Conservation (phyloP, 2,888 invertebrate species). For the Drosophila monieri region DNA sequence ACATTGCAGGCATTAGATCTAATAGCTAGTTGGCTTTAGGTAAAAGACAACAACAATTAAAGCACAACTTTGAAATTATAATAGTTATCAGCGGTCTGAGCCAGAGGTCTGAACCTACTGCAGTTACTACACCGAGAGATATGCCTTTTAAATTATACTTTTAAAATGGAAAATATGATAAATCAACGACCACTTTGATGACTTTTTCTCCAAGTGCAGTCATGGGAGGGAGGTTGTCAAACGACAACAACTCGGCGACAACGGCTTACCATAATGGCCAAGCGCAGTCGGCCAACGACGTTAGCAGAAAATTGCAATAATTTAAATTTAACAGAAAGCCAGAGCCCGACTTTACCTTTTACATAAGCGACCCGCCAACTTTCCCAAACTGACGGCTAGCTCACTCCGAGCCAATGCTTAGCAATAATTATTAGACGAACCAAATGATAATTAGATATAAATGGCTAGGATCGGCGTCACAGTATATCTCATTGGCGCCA, state of each 20-base stretch:
- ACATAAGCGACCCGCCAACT: constrained; percentile 58
- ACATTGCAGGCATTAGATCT: constrained; percentile 20
- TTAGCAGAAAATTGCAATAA: constrained; percentile 62
- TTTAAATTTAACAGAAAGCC: constrained; percentile 62
- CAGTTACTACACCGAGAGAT: constrained; percentile 19
- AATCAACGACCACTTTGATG: not conserved
- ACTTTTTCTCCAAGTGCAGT: not conserved
- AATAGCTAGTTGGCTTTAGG: constrained; percentile 43
- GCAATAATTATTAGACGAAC: constrained; percentile 49
- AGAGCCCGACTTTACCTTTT: constrained; percentile 40
- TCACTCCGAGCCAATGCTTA: constrained; percentile 18
- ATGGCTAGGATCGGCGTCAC: constrained; percentile 39
- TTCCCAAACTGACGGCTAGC: constrained; percentile 41
- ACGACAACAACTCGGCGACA: constrained; percentile 27
- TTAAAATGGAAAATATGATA: not conserved
- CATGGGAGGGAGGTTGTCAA: not conserved
- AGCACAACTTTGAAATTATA: constrained; percentile 57
- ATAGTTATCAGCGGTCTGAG: constrained; percentile 38
- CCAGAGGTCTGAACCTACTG: constrained; percentile 16
- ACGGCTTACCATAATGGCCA: constrained; percentile 42
- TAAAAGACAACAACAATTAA: constrained; percentile 60
- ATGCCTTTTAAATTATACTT: not conserved
- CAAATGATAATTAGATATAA: constrained; percentile 60
- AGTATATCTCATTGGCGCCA: constrained; percentile 38
- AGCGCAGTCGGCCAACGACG: constrained; percentile 36